Percentiles rank a stretch among this genome's conserved stretches.
These are phyloP conservation scores for Condylostylus longicornis DNA, from an alignment of 1,140 invertebrate species.

Conservation along the genomic window DNA sequence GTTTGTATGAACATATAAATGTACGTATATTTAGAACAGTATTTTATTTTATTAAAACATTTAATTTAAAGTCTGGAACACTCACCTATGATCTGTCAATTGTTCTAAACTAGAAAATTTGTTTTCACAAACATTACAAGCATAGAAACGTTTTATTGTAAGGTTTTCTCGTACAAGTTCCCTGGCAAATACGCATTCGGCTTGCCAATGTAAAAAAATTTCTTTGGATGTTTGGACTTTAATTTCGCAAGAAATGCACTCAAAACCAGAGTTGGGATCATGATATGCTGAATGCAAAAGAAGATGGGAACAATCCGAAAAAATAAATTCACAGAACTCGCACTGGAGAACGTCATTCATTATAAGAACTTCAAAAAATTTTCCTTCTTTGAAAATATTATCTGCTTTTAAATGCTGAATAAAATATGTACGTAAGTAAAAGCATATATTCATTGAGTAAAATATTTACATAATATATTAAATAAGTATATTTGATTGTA, in stretches of 20 bases:
- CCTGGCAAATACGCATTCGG: conserved; percentile 35
- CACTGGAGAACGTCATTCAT: conserved; percentile 36
- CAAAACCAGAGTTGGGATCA: conserved; percentile 36
- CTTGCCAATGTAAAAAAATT: conserved; percentile 37
- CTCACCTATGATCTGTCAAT: conserved; percentile 33
- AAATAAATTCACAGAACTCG: conserved; percentile 41
- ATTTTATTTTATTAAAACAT: conserved; percentile 16
- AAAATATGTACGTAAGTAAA: background rate
- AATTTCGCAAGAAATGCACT: conserved; percentile 37
- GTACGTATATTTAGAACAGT: background rate
- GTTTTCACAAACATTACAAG: conserved; percentile 34
- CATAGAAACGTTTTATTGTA: conserved; percentile 20
- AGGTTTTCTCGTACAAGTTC: conserved; percentile 22
- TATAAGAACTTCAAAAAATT: conserved; percentile 10
- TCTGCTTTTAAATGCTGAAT: background rate
- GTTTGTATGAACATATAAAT: background rate
- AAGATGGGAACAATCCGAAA: conserved; percentile 33
- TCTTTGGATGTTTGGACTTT: conserved; percentile 34
- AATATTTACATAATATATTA: conserved; percentile 3
- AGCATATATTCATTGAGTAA: background rate
- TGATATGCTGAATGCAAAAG: conserved; percentile 35
- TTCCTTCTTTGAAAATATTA: background rate
- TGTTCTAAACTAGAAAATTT: conserved; percentile 25
- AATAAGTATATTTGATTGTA: conserved; percentile 7
- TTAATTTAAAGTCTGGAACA: conserved; percentile 12